Percentiles rank a stretch among this genome's conserved stretches.
Evolutionary conservation across 2,797 vertebrate genomes (phyloP).

Genomic region (Melanotaenia parkinsoni): DNA sequence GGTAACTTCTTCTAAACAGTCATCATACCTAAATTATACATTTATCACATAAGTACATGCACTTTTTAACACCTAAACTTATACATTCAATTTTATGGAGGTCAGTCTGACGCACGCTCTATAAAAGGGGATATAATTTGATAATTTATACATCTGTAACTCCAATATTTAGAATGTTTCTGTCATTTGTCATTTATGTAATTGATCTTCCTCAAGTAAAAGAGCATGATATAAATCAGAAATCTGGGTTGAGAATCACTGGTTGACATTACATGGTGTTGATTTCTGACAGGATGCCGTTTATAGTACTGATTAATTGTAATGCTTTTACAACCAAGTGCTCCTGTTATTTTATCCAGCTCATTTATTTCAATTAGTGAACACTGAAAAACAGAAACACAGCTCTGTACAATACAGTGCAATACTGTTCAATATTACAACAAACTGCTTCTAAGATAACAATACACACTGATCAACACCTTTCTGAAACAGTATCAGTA

Average conservation of each 20-base stretch:
- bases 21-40: background rate
- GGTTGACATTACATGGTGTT: background rate
- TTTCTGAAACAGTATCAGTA: slow-evolving; percentile 1
- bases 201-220: background rate
- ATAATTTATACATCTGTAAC: background rate
- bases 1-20: background rate
- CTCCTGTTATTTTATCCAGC: slow-evolving; percentile 3
- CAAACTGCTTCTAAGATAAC: background rate
- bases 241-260: background rate
- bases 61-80: background rate
- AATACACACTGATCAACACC: background rate
- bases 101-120: too few relatives aligned
- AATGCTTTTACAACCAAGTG: background rate
- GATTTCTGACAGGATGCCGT: slow-evolving; percentile 4
- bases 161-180: background rate
- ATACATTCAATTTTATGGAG: background rate
- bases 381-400: slow-evolving; percentile 1
- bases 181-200: background rate
- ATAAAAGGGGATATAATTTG: too few relatives aligned
- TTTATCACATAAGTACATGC: too few relatives aligned
- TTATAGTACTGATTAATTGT: background rate
- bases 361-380: slow-evolving; percentile 11
- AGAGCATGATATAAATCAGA: background rate
- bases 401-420: background rate
- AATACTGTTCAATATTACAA: background rate